A percentile compares a stretch with the other conserved stretches of the same genome.
Evolutionary conservation across 2,113 vertebrate genomes (phyloP).

Genomic region (Oncorhynchus nerka): DNA sequence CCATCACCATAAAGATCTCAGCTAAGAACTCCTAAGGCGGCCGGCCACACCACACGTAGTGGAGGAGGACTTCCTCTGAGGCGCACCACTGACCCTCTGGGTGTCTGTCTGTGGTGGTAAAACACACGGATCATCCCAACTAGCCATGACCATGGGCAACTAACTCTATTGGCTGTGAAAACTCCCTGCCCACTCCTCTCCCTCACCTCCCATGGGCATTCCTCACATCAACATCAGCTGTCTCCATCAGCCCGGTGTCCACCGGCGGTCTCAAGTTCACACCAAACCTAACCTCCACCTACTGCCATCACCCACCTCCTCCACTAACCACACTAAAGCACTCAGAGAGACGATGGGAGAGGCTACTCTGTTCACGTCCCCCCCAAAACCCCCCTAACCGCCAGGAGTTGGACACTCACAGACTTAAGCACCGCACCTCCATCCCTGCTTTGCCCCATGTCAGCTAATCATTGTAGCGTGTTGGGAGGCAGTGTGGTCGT

Average conservation of each 20-base stretch:
- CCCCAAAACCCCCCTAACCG: conserved; percentile 39
- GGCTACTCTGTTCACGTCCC: conserved; percentile 29
- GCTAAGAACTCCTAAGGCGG: conserved; percentile 90
- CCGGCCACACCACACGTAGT: conserved; percentile 8
- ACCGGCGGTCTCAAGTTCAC: conserved; percentile 36
- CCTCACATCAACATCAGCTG: conserved; percentile 35
- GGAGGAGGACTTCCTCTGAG: conserved; percentile 53
- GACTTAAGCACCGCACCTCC: conserved; percentile 61
- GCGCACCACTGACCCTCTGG: conserved; percentile 38
- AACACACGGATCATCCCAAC: conserved; percentile 35
- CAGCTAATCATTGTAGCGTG: conserved; percentile 48
- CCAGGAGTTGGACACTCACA: conserved; percentile 61
- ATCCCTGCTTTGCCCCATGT: conserved; percentile 49
- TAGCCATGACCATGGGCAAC: conserved; percentile 50
- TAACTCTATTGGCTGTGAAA: conserved; percentile 59
- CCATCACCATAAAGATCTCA: conserved; percentile 93
- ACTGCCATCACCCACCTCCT: conserved; percentile 50
- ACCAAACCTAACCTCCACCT: conserved; percentile 24
- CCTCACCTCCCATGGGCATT: conserved; percentile 34
- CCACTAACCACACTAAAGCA: conserved; percentile 78
- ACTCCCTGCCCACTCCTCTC: conserved; percentile 28
- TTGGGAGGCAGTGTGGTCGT: conserved; percentile 45
- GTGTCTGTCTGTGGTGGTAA: conserved; percentile 35
- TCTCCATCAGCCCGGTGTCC: conserved; percentile 26
- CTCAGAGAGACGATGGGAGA: conserved; percentile 66